Conservation (phyloP, 1,140 invertebrate species). For the Sarcophaga peregrina region DNA sequence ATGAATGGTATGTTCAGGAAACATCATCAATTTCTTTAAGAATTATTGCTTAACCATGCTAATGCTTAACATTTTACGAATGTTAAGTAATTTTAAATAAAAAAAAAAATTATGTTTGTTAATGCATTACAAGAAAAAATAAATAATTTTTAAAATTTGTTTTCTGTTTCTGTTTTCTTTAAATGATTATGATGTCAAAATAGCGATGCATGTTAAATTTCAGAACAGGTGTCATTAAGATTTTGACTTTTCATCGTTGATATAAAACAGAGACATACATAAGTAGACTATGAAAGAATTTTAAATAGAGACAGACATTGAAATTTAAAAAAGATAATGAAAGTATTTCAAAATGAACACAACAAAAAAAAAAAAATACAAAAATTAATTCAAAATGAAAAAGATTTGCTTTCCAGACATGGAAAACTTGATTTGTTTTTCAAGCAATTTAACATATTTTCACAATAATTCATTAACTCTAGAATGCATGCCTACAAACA, state of each 20-base stretch:
- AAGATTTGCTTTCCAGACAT: neutral
- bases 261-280: neutral
- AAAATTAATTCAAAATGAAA: neutral
- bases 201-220: neutral
- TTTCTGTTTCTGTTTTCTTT: neutral
- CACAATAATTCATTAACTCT: neutral
- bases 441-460: neutral
- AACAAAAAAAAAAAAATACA: neutral
- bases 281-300: neutral
- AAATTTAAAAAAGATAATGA: neutral
- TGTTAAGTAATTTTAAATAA: too few species aligned
- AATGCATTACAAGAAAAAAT: neutral
- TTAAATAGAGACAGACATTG: neutral
- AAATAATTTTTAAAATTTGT: neutral
- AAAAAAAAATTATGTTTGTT: neutral
- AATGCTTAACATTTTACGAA: too few species aligned
- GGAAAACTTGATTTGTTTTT: neutral
- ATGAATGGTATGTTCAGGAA: too few species aligned
- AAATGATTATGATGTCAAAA: slow-evolving; percentile 21
- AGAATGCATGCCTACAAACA: neutral
- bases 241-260: slow-evolving; percentile 14
- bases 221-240: slow-evolving; percentile 3
- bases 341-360: neutral
- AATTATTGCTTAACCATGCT: too few species aligned
- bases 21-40: too few species aligned